Conservation (phyloP, 2,888 invertebrate species). For the Electrophaes corylata region DNA sequence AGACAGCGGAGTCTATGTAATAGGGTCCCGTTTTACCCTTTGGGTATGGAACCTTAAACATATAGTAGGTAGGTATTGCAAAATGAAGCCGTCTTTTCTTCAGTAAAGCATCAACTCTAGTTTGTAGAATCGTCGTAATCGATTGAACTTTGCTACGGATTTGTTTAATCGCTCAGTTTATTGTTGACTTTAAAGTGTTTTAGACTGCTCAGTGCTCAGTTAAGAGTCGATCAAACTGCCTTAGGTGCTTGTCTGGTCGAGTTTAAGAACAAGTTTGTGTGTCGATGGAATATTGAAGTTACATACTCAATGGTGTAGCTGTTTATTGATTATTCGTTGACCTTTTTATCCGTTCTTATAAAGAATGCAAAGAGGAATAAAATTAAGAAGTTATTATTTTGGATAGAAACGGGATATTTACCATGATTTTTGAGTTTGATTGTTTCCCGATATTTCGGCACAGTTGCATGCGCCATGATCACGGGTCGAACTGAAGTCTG, state of each 20-base stretch:
- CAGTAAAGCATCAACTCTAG: conserved; percentile 10
- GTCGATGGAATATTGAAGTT: not conserved
- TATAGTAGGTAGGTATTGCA: not conserved
- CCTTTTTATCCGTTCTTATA: not conserved
- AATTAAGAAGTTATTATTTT: too few relatives aligned
- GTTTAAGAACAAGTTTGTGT: conserved; percentile 17
- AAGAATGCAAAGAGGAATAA: not conserved
- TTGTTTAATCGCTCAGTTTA: conserved; percentile 59
- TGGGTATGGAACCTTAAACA: too few relatives aligned
- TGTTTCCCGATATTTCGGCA: too few relatives aligned
- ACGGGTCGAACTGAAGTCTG: too few relatives aligned
- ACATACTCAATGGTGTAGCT: not conserved
- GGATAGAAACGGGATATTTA: too few relatives aligned
- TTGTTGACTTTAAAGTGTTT: conserved; percentile 39
- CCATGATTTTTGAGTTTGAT: too few relatives aligned
- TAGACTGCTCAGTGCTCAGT: conserved; percentile 34
- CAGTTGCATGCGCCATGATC: too few relatives aligned
- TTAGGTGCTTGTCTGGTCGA: conserved; percentile 36
- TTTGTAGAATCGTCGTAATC: conserved; percentile 58
- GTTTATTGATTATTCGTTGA: not conserved
- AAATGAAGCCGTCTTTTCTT: not conserved
- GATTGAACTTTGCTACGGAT: conserved; percentile 65
- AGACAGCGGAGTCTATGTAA: too few relatives aligned
- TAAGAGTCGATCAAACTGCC: conserved; percentile 30
- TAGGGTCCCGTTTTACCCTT: too few relatives aligned